These are phyloP conservation scores for Hippopotamyrus pictus DNA, from an alignment of 2,797 vertebrate species.

Conservation along the genomic window DNA sequence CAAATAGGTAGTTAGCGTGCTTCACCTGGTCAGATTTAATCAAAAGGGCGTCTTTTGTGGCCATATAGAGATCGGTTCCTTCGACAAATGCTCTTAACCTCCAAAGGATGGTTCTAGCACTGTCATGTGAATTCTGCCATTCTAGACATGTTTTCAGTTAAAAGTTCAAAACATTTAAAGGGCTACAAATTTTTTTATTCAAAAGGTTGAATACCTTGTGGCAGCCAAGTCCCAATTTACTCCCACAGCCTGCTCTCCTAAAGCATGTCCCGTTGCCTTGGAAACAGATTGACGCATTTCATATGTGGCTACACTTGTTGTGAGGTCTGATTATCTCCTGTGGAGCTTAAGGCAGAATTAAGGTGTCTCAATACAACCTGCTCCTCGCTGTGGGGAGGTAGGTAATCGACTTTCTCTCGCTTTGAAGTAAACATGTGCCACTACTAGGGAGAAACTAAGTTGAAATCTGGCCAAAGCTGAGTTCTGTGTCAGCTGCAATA, in stretches of 20 bases:
- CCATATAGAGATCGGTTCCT: background rate
- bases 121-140: conserved; percentile 13
- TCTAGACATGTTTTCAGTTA: conserved; percentile 17
- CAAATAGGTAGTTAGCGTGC: conserved; percentile 75
- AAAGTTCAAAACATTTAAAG: conserved; percentile 20
- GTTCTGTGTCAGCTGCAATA: background rate
- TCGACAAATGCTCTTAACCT: background rate
- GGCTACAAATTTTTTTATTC: conserved; percentile 14
- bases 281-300: conserved; percentile 8
- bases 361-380: background rate
- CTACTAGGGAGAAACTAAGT: background rate
- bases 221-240: background rate
- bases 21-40: background rate
- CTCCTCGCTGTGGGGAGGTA: background rate
- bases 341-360: background rate
- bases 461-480: background rate
- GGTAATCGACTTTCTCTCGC: conserved; percentile 10
- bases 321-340: background rate
- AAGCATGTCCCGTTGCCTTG: background rate
- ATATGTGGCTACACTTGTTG: conserved; percentile 11
- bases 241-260: background rate
- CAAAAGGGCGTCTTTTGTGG: background rate
- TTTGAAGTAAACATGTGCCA: background rate
- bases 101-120: background rate
- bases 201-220: background rate